Percentiles rank a stretch among this genome's conserved stretches.
phyloP scores from a whole-genome alignment of 2,113 vertebrate species.

The Antennarius striatus region DNA sequence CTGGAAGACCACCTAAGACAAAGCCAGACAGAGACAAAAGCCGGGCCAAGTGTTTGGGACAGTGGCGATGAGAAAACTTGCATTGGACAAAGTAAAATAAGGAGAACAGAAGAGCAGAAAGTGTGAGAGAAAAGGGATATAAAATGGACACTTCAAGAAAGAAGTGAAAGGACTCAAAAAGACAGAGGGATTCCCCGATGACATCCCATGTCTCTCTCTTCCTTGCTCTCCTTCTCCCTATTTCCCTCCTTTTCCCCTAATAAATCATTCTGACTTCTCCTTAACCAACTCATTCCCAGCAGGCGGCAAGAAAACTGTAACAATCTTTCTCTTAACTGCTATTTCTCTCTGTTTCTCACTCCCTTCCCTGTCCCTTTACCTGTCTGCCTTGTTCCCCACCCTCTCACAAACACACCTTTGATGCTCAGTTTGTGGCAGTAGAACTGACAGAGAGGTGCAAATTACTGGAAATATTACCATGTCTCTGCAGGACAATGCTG shows the following conservation, averaged over 20 bases:
- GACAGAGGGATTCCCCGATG: slow-evolving; percentile 81
- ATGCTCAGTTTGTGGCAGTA: slow-evolving; percentile 37
- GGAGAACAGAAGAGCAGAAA: slow-evolving; percentile 32
- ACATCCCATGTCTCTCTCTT: slow-evolving; percentile 73
- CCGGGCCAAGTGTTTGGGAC: slow-evolving; percentile 31
- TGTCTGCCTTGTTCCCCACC: slow-evolving; percentile 42
- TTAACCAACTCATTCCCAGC: slow-evolving; percentile 85
- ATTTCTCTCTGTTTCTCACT: slow-evolving; percentile 48
- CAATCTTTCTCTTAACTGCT: slow-evolving; percentile 66
- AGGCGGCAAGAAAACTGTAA: slow-evolving; percentile 80
- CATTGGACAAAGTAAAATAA: slow-evolving; percentile 28
- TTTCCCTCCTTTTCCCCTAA: slow-evolving; percentile 79
- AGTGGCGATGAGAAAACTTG: slow-evolving; percentile 46
- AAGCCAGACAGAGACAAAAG: slow-evolving; percentile 49
- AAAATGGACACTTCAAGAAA: slow-evolving; percentile 68
- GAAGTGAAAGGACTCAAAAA: slow-evolving; percentile 59
- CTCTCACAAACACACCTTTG: slow-evolving; percentile 20
- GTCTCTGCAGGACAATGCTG: slow-evolving; percentile 28
- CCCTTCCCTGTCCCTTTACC: slow-evolving; percentile 36
- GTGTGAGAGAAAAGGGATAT: slow-evolving; percentile 39
- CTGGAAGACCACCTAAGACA: slow-evolving; percentile 64
- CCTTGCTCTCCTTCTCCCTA: slow-evolving; percentile 70
- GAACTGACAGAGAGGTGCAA: slow-evolving; percentile 38
- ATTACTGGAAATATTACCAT: slow-evolving; percentile 36
- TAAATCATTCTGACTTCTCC: slow-evolving; percentile 85